Conservation (phyloP, 1,140 invertebrate genomes). For the Sycophila sp. region DNA sequence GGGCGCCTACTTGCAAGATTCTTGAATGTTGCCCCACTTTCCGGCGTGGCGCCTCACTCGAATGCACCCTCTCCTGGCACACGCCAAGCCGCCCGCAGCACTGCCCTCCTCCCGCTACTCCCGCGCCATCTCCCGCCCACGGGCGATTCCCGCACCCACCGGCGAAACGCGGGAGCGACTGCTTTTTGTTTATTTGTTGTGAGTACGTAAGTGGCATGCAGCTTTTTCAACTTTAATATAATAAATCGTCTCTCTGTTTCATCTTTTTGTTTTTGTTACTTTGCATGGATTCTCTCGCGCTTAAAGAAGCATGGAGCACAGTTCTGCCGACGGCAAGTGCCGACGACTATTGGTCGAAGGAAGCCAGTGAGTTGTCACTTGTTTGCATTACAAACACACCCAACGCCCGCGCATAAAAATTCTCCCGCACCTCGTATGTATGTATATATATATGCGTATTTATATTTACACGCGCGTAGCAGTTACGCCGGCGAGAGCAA, state of each 20-base stretch:
- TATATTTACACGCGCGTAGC: too few species aligned
- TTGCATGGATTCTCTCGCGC: constrained; percentile 42
- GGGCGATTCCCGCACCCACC: not conserved
- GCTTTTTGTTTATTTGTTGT: not conserved
- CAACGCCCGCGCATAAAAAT: too few species aligned
- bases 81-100: not conserved
- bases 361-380: constrained; percentile 63
- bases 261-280: constrained; percentile 55
- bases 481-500: too few species aligned
- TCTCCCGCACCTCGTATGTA: too few species aligned
- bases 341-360: constrained; percentile 63
- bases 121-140: not conserved
- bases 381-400: too few species aligned
- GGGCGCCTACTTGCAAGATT: constrained; percentile 1
- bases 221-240: not conserved
- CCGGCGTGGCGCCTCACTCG: not conserved
- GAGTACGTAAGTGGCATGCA: not conserved
- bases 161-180: not conserved
- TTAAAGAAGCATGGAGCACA: constrained; percentile 65
- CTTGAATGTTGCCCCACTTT: constrained; percentile 25
- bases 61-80: not conserved
- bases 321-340: constrained; percentile 63
- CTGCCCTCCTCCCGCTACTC: not conserved
- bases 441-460: too few species aligned
- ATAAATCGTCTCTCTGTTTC: not conserved